phyloP scores from a whole-genome alignment of 2,113 vertebrate species.

The Chitala chitala region DNA sequence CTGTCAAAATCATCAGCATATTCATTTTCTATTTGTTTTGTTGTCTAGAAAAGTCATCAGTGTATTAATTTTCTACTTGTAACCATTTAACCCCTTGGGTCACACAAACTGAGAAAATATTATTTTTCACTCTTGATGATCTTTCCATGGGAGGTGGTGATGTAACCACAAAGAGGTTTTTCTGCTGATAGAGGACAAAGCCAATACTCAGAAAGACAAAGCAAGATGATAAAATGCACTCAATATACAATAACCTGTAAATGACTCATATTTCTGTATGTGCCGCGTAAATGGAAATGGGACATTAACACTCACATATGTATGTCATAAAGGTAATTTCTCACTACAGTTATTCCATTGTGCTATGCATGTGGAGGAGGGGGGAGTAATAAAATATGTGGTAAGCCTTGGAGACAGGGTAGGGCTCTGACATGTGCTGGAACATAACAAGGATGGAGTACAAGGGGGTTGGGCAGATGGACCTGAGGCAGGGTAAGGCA shows the following conservation, averaged over 20 bases:
- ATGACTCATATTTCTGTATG: neutral
- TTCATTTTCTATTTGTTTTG: no score
- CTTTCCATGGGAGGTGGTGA: neutral
- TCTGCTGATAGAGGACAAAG: neutral
- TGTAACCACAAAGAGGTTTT: slow-evolving; percentile 1
- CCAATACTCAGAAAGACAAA: neutral
- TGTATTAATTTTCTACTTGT: neutral
- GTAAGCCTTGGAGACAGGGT: slow-evolving; percentile 37
- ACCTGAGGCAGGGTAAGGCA: neutral
- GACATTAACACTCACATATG: slow-evolving; percentile 43
- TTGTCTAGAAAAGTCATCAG: no score
- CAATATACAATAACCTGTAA: neutral
- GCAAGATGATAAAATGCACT: neutral
- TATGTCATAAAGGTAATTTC: slow-evolving; percentile 38
- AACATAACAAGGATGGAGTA: no score
- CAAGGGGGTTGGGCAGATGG: no score
- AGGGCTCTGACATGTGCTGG: slow-evolving; percentile 59
- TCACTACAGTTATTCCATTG: slow-evolving; percentile 1
- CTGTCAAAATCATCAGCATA: no score
- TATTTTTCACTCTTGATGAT: neutral
- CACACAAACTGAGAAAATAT: neutral
- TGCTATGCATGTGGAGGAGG: slow-evolving; percentile 30
- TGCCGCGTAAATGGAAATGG: slow-evolving; percentile 25
- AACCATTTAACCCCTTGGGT: neutral
- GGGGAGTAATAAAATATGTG: slow-evolving; percentile 31